Percentiles rank a stretch among this genome's conserved stretches.
phyloP scores from a whole-genome alignment of 2,888 invertebrate species.

The Phengaris arion region DNA sequence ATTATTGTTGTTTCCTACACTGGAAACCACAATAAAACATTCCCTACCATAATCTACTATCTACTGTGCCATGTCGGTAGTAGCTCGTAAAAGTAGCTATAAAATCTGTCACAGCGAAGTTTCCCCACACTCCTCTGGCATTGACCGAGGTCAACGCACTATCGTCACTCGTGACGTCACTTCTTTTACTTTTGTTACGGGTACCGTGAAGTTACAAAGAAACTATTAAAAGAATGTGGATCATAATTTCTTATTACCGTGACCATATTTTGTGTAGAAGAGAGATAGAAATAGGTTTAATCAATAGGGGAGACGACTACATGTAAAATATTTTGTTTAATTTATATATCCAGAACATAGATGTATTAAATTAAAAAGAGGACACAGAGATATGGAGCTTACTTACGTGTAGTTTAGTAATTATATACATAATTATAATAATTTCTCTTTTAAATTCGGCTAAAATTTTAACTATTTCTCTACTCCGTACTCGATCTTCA shows the following conservation, averaged over 20 bases:
- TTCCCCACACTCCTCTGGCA: neutral
- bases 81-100: conserved; percentile 6
- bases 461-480: no score
- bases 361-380: no score
- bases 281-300: neutral
- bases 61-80: neutral
- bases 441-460: no score
- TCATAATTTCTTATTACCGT: neutral
- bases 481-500: no score
- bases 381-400: no score
- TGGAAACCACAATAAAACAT: neutral
- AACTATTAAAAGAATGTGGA: conserved; percentile 3
- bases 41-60: neutral
- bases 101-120: neutral
- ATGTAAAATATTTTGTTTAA: no score
- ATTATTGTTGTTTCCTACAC: no score
- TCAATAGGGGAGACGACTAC: no score
- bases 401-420: no score
- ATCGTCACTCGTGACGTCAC: conserved; percentile 12
- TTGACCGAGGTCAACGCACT: conserved; percentile 20
- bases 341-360: no score
- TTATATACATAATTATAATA: no score
- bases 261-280: neutral
- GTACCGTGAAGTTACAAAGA: neutral
- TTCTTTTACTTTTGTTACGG: conserved; percentile 14